Evolutionary conservation across 37 sponge, comb jelly and placozoan species (phyloP), one percentile per base, ranked within the genome.

Genomic region (Ianthella basta): DNA sequence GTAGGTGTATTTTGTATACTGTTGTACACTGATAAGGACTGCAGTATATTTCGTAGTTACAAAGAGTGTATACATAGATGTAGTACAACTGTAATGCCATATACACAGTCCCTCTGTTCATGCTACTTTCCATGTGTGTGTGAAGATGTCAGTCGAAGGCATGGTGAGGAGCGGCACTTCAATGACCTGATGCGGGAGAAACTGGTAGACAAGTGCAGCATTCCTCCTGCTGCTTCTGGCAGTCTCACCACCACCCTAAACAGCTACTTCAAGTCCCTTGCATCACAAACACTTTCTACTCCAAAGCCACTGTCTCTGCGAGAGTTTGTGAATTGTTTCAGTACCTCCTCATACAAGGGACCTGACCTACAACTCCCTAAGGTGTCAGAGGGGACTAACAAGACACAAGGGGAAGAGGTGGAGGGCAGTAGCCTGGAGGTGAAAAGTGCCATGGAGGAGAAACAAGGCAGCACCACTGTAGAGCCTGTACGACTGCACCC

Each of bases 221-320:
- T 75, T 36, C 78, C 78, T 21, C 78, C 78, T 18, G 37, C 78
- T 24, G 15, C 40, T 19, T 40, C 78, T 23, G 78, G 78, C 53
- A 75, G 78, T 24, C 78, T 75, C 50, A 75, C 78, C 21, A 53
- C 78, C 8, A 53, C 54, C n/a, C 25, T 75, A 36, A 75, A 75
- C 25, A 50, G 78, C 78, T 75, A 75, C 53, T 75, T 75, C 78
- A 75, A 41, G 25, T 40, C 54, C 6, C 25, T 41, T 50, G 34
- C 72, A 35, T 21, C 72, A 35, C 54, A 40, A 24, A 32, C 4
- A 2, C 20, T 23, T 41, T 19, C 21, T 24, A 19, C 54, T n/a
- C 24, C n/a, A 23, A 75, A 53, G 23, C 44, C 20, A 41, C 78
- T 75, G 25, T 4, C 44, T 24, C 54, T 75, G 78, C 37, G 38